Percentiles rank a stretch among this genome's conserved stretches.
These are phyloP conservation scores for Myripristis murdjan DNA, from an alignment of 2,797 vertebrate genomes.

Conservation along the genomic window DNA sequence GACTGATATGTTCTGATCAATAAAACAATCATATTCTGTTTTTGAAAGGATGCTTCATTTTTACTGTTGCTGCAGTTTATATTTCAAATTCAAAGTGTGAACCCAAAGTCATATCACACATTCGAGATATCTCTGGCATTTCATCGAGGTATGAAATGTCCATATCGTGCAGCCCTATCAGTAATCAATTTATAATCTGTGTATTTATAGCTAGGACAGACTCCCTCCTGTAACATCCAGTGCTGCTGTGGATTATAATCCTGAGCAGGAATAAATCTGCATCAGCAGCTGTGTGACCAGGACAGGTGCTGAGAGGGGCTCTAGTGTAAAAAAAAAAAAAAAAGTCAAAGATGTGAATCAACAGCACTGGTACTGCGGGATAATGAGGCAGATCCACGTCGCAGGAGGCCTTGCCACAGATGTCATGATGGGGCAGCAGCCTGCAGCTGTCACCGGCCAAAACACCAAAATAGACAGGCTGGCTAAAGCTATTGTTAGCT, in stretches of 20 bases:
- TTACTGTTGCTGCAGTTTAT: too few relatives aligned
- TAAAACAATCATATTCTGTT: too few relatives aligned
- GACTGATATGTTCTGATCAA: too few relatives aligned
- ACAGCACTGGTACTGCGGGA: not conserved
- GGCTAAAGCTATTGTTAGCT: slow-evolving; percentile 80
- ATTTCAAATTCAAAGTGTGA: too few relatives aligned
- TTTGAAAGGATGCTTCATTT: too few relatives aligned
- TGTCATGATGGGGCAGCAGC: slow-evolving; percentile 62
- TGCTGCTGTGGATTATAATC: slow-evolving; percentile 3
- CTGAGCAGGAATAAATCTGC: not conserved
- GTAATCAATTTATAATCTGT: too few relatives aligned
- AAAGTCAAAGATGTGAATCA: not conserved
- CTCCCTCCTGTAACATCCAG: too few relatives aligned
- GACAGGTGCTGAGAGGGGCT: not conserved
- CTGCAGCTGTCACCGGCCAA: slow-evolving; percentile 81
- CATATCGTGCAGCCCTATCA: too few relatives aligned
- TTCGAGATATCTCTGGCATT: too few relatives aligned
- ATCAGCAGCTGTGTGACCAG: not conserved
- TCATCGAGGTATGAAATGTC: too few relatives aligned
- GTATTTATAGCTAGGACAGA: too few relatives aligned
- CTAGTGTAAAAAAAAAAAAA: not conserved
- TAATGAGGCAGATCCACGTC: slow-evolving; percentile 28
- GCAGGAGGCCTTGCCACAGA: slow-evolving; percentile 66
- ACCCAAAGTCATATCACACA: too few relatives aligned
- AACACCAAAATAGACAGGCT: slow-evolving; percentile 78